Percentiles rank a stretch among this genome's conserved stretches.
Evolutionary conservation across 2,113 vertebrate genomes (phyloP).

Genomic region (Zosterops hypoxanthus): DNA sequence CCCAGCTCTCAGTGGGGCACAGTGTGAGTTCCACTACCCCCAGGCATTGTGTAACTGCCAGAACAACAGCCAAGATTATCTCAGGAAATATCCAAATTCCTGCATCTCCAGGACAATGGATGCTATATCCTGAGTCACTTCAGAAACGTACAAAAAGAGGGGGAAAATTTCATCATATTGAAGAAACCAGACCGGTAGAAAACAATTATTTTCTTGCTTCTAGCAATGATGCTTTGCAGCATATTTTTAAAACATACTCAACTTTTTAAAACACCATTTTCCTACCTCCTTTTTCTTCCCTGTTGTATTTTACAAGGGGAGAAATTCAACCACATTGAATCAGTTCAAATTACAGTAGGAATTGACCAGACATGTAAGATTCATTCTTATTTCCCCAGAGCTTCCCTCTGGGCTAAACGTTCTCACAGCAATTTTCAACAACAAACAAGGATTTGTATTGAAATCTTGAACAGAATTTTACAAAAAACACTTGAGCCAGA

Average conservation of each 20-base stretch:
- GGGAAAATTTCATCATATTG: neutral
- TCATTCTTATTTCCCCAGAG: neutral
- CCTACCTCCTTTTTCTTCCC: neutral
- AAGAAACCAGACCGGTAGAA: neutral
- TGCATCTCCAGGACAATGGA: neutral
- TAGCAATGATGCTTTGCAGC: neutral
- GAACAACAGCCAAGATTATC: neutral
- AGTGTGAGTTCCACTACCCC: fast-evolving
- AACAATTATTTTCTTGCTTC: neutral
- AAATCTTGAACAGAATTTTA: neutral
- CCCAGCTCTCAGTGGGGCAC: neutral
- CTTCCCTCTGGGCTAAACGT: neutral
- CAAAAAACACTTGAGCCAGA: neutral
- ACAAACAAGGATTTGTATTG: neutral
- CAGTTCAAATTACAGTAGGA: neutral
- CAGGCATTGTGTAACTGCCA: neutral
- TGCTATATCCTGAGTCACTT: neutral
- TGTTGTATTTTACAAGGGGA: neutral
- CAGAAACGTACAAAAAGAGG: neutral
- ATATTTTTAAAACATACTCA: neutral
- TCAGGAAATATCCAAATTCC: neutral
- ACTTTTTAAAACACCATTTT: neutral
- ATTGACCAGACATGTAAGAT: neutral
- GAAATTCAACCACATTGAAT: neutral
- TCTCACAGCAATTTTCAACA: neutral